Evolutionary conservation across 2,888 invertebrate genomes (phyloP).

Genomic region (Ptychoptera contaminata): DNA sequence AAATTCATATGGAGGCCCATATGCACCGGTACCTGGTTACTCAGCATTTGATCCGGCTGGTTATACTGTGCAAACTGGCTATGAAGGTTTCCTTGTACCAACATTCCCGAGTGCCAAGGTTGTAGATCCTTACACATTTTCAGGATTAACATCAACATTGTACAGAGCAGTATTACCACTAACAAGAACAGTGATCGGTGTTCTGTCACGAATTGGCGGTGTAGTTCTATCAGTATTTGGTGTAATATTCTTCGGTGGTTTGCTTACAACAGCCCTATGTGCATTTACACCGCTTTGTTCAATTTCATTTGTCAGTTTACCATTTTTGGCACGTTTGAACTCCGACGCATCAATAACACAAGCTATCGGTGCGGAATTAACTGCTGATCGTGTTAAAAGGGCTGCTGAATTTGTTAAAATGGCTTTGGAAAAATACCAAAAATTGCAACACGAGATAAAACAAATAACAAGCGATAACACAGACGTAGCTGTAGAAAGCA

Average conservation of each 20-base stretch:
- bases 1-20: conserved; percentile 19
- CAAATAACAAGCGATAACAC: background rate
- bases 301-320: conserved; percentile 27
- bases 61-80: conserved; percentile 28
- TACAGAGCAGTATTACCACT: conserved; percentile 18
- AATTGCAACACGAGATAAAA: conserved; percentile 19
- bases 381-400: conserved; percentile 37
- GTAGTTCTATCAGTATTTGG: conserved; percentile 30
- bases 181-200: conserved; percentile 18
- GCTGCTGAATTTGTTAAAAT: conserved; percentile 36
- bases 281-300: conserved; percentile 40
- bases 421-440: conserved; percentile 38
- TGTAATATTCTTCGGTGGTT: conserved; percentile 34
- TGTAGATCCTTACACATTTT: conserved; percentile 9
- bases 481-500: background rate
- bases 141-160: conserved; percentile 10
- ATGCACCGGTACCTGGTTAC: conserved; percentile 14
- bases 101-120: conserved; percentile 12
- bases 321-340: conserved; percentile 14
- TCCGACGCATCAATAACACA: too few species aligned
- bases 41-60: conserved; percentile 14
- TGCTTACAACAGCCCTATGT: conserved; percentile 38
- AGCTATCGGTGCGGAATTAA: conserved; percentile 23
- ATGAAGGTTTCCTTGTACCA: conserved; percentile 32
- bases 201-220: conserved; percentile 30